Evolutionary conservation across 2,888 invertebrate genomes (phyloP).

Genomic region (Heterodera filipjevi): DNA sequence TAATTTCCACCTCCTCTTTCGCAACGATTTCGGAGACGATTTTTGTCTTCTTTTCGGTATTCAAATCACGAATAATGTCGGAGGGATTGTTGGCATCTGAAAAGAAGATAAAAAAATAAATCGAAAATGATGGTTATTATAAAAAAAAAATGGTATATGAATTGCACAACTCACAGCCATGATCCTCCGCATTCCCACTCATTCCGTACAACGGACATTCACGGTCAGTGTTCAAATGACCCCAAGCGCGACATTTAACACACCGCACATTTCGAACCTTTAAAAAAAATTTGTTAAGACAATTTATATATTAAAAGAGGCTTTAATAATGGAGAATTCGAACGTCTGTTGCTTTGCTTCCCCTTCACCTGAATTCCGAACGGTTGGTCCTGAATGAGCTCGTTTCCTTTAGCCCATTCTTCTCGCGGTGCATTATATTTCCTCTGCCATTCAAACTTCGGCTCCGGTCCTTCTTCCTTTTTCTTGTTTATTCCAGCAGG

Average conservation of each 20-base stretch:
- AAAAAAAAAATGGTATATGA: slow-evolving; percentile 11
- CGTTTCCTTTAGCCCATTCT: slow-evolving; percentile 93
- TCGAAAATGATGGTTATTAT: too few relatives aligned
- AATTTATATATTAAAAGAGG: neutral
- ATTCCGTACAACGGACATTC: slow-evolving; percentile 87
- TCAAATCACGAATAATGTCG: slow-evolving; percentile 55
- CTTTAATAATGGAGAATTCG: too few relatives aligned
- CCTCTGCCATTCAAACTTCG: slow-evolving; percentile 99
- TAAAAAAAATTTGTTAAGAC: neutral
- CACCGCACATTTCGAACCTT: slow-evolving; percentile 87
- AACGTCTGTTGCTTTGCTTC: neutral
- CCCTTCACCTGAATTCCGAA: slow-evolving; percentile 70
- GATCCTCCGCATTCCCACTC: slow-evolving; percentile 63
- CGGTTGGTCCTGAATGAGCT: slow-evolving; percentile 77
- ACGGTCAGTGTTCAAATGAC: slow-evolving; percentile 92
- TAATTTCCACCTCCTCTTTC: slow-evolving; percentile 23
- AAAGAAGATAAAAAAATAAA: too few relatives aligned
- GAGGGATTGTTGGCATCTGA: slow-evolving; percentile 63
- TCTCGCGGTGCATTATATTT: slow-evolving; percentile 98
- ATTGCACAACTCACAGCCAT: slow-evolving; percentile 57
- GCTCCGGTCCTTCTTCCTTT: slow-evolving; percentile 76
- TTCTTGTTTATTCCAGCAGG: slow-evolving; percentile 78
- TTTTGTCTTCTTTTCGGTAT: slow-evolving; percentile 33
- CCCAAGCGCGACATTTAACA: slow-evolving; percentile 99
- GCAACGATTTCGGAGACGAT: slow-evolving; percentile 2